Percentiles rank a stretch among this genome's conserved stretches.
Evolutionary conservation across 2,888 invertebrate genomes (phyloP).

Genomic region (Synergus itoensis): DNA sequence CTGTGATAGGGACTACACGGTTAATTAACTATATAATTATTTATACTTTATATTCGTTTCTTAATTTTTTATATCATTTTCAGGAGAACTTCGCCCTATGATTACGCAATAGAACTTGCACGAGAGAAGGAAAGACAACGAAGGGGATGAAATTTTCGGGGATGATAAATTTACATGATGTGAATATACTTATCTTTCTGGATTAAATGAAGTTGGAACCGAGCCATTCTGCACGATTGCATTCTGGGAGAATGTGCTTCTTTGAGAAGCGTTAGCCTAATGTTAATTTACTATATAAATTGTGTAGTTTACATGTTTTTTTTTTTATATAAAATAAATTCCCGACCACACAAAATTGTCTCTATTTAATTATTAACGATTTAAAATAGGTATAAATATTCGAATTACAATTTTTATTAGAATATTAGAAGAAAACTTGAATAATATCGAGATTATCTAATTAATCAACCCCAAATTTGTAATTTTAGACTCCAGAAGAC

Average conservation of each 20-base stretch:
- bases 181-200: conserved; percentile 44
- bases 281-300: conserved; percentile 67
- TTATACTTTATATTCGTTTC: not conserved
- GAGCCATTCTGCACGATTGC: conserved; percentile 66
- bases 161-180: conserved; percentile 47
- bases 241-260: conserved; percentile 44
- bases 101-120: conserved; percentile 75
- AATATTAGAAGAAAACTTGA: no score
- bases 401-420: no score
- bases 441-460: not conserved
- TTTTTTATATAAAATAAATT: conserved; percentile 72
- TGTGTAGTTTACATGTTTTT: conserved; percentile 75
- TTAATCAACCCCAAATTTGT: not conserved
- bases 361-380: no score
- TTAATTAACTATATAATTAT: not conserved
- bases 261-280: conserved; percentile 61
- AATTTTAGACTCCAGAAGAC: not conserved
- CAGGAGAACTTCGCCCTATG: conserved; percentile 72
- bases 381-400: no score
- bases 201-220: conserved; percentile 63
- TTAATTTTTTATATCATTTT: conserved; percentile 46
- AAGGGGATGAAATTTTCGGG: conserved; percentile 64
- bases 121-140: conserved; percentile 77
- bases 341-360: not conserved
- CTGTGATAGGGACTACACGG: not conserved